These are phyloP conservation scores for Murina feae DNA, from an alignment of 2,113 vertebrate genomes.

Conservation along the genomic window DNA sequence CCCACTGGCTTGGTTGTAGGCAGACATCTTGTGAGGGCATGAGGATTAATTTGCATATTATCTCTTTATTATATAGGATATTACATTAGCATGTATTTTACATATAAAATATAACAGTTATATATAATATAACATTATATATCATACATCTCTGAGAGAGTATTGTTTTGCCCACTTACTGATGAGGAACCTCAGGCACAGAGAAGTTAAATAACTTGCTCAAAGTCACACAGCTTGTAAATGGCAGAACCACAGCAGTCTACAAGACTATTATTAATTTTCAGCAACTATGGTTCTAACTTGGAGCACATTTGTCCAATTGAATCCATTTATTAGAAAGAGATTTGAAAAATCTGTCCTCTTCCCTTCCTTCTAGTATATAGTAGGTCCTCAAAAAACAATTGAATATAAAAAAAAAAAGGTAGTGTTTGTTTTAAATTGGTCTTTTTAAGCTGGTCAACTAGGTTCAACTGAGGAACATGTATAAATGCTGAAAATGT, in stretches of 20 bases:
- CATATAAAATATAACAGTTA: not conserved
- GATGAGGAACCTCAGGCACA: not conserved
- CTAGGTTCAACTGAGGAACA: not conserved
- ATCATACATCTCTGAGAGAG: not conserved
- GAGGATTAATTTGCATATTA: too few species aligned
- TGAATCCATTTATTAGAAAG: not conserved
- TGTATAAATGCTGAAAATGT: not conserved
- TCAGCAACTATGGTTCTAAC: not conserved
- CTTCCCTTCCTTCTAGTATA: not conserved
- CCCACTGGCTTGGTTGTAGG: too few species aligned
- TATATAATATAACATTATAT: not conserved
- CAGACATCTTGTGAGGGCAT: too few species aligned
- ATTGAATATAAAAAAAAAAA: not conserved
- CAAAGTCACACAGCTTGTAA: not conserved
- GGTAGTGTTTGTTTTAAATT: not conserved
- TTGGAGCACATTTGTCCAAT: not conserved
- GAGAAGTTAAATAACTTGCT: not conserved
- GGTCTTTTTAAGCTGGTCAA: not conserved
- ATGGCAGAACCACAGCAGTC: not conserved
- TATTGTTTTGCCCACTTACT: not conserved
- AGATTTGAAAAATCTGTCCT: not conserved
- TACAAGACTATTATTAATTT: not conserved
- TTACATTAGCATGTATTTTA: not conserved
- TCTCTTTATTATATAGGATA: not conserved
- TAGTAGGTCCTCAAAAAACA: not conserved